Evolutionary conservation across 2,797 vertebrate species (phyloP).

Genomic region (Nyctalus aviator): DNA sequence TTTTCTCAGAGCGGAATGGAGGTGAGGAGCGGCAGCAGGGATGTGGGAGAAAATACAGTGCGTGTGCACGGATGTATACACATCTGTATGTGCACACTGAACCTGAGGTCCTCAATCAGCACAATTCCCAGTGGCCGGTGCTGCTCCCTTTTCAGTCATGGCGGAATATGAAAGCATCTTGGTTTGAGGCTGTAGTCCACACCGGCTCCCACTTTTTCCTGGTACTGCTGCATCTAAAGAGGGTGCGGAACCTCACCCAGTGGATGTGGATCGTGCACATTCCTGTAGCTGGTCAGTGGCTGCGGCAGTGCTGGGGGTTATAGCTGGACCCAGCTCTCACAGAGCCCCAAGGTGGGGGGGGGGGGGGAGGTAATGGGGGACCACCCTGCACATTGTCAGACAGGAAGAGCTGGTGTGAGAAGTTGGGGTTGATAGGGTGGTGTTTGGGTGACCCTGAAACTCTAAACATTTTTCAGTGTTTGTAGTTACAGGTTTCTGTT

Average conservation of each 20-base stretch:
- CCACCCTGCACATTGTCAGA: fast-evolving
- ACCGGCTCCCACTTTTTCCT: neutral
- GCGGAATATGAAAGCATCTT: neutral
- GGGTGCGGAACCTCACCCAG: neutral
- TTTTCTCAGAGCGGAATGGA: neutral
- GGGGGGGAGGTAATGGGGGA: too few relatives aligned
- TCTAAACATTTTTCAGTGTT: neutral
- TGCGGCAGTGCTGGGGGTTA: fast-evolving
- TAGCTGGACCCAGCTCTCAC: neutral
- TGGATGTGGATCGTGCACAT: neutral
- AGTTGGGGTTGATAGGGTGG: neutral
- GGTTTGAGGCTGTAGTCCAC: too few relatives aligned
- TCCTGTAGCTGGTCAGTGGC: neutral
- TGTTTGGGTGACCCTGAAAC: neutral
- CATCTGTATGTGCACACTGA: neutral
- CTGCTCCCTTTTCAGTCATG: neutral
- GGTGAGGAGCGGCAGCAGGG: neutral
- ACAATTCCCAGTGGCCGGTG: neutral
- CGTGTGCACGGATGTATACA: fast-evolving
- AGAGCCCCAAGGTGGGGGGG: neutral
- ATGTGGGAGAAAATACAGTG: neutral
- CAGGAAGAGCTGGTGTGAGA: neutral
- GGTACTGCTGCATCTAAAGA: neutral
- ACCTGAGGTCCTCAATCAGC: neutral
- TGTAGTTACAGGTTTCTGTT: neutral